These are phyloP conservation scores for Drosophila recens DNA, from an alignment of 2,888 invertebrate species.

Conservation along the genomic window DNA sequence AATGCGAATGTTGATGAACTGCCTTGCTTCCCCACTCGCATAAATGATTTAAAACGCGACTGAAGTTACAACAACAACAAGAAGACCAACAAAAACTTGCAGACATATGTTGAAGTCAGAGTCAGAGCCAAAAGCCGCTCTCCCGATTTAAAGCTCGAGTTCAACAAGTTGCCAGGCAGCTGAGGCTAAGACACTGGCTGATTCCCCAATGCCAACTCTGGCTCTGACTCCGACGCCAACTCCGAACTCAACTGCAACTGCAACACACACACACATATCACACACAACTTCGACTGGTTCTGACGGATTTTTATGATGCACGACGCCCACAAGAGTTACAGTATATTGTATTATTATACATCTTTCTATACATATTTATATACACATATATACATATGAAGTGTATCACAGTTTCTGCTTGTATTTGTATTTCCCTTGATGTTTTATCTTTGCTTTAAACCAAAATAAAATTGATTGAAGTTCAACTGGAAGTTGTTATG, in stretches of 20 bases:
- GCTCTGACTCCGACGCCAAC: constrained; percentile 4
- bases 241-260: constrained; percentile 39
- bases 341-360: constrained; percentile 24
- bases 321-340: constrained; percentile 76
- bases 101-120: constrained; percentile 45
- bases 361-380: background rate
- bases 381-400: constrained; percentile 15
- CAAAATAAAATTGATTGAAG: constrained; percentile 70
- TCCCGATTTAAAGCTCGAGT: constrained; percentile 43
- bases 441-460: constrained; percentile 30
- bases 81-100: constrained; percentile 11
- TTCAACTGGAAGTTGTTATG: constrained; percentile 46
- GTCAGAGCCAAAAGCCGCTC: constrained; percentile 30
- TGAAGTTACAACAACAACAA: constrained; percentile 24
- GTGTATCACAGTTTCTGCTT: constrained; percentile 6
- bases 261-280: constrained; percentile 23
- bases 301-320: constrained; percentile 76
- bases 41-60: constrained; percentile 78
- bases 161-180: constrained; percentile 45
- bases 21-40: constrained; percentile 64
- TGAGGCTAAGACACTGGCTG: constrained; percentile 7
- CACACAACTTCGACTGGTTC: constrained; percentile 47
- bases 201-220: constrained; percentile 23
- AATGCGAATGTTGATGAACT: constrained; percentile 81
- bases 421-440: constrained; percentile 2